Evolutionary conservation across 2,888 invertebrate species (phyloP).

Genomic region (Gasteruption jaculator): DNA sequence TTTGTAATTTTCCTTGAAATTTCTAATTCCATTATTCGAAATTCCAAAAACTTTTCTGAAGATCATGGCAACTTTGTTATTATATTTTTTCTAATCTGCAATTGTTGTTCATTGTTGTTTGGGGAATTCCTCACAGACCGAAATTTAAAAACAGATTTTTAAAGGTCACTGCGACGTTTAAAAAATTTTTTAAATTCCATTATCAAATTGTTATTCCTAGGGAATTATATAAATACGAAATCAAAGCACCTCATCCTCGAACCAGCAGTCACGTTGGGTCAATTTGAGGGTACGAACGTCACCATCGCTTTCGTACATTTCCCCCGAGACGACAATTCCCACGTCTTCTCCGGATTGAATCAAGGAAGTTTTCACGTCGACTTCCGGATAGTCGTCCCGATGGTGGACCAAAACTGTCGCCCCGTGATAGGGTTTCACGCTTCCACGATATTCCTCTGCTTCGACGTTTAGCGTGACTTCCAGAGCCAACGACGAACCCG

Average conservation of each 20-base stretch:
- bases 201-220: too few relatives aligned
- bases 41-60: too few relatives aligned
- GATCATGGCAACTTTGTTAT: too few relatives aligned
- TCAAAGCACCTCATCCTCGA: conserved; percentile 57
- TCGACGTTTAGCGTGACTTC: conserved; percentile 41
- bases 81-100: too few relatives aligned
- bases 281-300: conserved; percentile 38
- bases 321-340: conserved; percentile 52
- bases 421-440: conserved; percentile 39
- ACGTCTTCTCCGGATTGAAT: conserved; percentile 49
- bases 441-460: conserved; percentile 34
- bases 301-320: conserved; percentile 49
- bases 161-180: too few relatives aligned
- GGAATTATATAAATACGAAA: too few relatives aligned
- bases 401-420: conserved; percentile 53
- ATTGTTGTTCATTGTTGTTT: too few relatives aligned
- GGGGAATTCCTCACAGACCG: too few relatives aligned
- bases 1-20: too few relatives aligned
- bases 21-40: too few relatives aligned
- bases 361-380: conserved; percentile 48
- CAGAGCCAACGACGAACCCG: conserved; percentile 44
- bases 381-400: conserved; percentile 56
- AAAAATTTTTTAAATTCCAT: too few relatives aligned
- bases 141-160: too few relatives aligned
- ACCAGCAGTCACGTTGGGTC: conserved; percentile 52